Evolutionary conservation across 2,797 vertebrate species (phyloP).

Genomic region (Microhierax caerulescens): DNA sequence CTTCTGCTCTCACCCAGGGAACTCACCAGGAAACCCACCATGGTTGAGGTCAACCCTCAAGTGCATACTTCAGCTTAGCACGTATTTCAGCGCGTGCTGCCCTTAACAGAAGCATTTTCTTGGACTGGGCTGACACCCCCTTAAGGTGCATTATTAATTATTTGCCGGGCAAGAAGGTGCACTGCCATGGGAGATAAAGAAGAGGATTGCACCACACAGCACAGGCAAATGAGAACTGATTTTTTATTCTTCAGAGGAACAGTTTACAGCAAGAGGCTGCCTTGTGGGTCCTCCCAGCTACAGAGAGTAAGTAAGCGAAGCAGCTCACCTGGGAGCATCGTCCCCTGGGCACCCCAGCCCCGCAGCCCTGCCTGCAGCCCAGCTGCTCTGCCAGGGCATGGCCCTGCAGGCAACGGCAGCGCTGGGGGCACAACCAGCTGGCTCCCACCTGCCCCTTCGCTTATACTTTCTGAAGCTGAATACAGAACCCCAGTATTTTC

Average conservation of each 20-base stretch:
- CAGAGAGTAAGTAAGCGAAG: not conserved
- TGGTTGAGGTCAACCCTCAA: not conserved
- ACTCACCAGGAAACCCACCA: not conserved
- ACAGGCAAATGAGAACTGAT: not conserved
- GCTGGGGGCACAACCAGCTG: not conserved
- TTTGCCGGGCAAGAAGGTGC: not conserved
- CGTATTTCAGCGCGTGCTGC: rapidly evolving
- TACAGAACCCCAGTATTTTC: not conserved
- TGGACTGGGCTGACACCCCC: not conserved
- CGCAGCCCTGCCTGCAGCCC: not conserved
- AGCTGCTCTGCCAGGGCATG: not conserved
- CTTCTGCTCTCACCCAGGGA: not conserved
- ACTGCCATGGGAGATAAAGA: not conserved
- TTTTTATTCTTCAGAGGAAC: not conserved
- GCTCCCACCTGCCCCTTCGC: not conserved
- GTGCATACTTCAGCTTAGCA: not conserved
- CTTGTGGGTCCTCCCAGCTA: not conserved
- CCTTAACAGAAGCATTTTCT: not conserved
- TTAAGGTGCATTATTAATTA: not conserved
- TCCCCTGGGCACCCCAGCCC: not conserved
- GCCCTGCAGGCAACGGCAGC: rapidly evolving
- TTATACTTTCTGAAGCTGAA: not conserved
- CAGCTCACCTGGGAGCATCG: not conserved
- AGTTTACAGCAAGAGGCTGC: not conserved
- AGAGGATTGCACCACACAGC: not conserved